Percentiles rank a stretch among this genome's conserved stretches.
phyloP scores from a whole-genome alignment of 2,797 vertebrate genomes.

The Sciurus vulgaris region DNA sequence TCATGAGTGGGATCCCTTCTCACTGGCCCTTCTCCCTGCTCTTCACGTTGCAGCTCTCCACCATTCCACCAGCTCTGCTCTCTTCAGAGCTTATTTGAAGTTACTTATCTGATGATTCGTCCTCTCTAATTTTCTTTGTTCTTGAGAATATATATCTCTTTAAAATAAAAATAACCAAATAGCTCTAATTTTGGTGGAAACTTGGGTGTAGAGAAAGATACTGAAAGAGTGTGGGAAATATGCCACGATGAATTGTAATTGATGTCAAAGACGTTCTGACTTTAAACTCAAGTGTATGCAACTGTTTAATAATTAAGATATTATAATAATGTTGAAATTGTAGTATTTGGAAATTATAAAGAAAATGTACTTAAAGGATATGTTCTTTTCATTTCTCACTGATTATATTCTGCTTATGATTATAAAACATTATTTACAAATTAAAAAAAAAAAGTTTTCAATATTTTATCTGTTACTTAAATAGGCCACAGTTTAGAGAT shows the following conservation, averaged over 20 bases:
- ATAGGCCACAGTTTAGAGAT: conserved; percentile 11
- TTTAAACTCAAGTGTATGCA: conserved; percentile 46
- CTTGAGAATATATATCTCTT: neutral
- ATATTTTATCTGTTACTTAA: conserved; percentile 48
- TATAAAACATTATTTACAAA: conserved; percentile 7
- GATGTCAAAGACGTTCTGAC: neutral
- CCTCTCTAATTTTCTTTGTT: conserved; percentile 35
- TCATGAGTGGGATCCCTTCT: neutral
- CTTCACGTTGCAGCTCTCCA: neutral
- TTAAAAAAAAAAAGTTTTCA: neutral
- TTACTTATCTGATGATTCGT: neutral
- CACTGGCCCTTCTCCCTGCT: fast-evolving
- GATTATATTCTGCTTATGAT: neutral
- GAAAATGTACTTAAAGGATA: conserved; percentile 10
- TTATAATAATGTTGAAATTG: neutral
- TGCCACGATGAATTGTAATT: neutral
- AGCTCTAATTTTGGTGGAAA: neutral
- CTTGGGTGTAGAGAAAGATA: neutral
- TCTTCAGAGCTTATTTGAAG: conserved; percentile 15
- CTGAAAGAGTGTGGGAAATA: neutral
- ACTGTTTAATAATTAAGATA: conserved; percentile 36
- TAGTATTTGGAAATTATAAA: neutral
- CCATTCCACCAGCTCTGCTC: neutral
- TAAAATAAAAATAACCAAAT: neutral
- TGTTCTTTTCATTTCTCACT: neutral